Evolutionary conservation across 1,140 invertebrate genomes (phyloP).

Genomic region (Tachypleus tridentatus): DNA sequence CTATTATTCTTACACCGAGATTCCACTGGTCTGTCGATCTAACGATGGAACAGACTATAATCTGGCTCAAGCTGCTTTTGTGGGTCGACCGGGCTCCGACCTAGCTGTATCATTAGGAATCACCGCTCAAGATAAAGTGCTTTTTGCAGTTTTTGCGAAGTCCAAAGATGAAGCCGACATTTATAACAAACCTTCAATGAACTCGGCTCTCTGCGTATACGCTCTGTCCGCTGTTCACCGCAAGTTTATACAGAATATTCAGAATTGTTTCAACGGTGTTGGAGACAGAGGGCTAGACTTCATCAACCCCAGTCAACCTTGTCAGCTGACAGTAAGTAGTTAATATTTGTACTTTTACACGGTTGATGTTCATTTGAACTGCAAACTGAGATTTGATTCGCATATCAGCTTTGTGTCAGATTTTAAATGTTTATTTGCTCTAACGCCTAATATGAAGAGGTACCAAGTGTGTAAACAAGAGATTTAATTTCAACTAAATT

Average conservation of each 20-base stretch:
- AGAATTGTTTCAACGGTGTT: constrained; percentile 82
- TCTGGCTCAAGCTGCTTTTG: constrained; percentile 81
- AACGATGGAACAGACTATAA: constrained; percentile 66
- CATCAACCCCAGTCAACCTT: constrained; percentile 71
- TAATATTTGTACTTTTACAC: no score
- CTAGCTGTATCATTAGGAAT: constrained; percentile 76
- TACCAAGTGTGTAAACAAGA: no score
- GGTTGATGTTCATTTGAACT: no score
- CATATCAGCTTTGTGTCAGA: no score
- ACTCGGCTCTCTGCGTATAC: constrained; percentile 85
- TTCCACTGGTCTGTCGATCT: constrained; percentile 83
- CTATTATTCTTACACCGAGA: constrained; percentile 96
- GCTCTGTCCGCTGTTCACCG: constrained; percentile 79
- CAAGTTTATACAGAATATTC: constrained; percentile 96
- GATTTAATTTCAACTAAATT: no score
- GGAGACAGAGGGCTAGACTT: constrained; percentile 80
- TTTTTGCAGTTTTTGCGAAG: constrained; percentile 86
- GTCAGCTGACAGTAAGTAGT: constrained; percentile 62
- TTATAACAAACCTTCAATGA: constrained; percentile 42
- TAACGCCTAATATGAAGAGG: no score
- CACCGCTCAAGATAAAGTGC: constrained; percentile 80
- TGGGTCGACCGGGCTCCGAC: constrained; percentile 83
- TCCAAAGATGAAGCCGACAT: constrained; percentile 38
- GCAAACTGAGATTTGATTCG: no score
- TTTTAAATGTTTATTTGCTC: no score